phyloP scores from a whole-genome alignment of 2,888 invertebrate genomes.

The Cantharis nigra region DNA sequence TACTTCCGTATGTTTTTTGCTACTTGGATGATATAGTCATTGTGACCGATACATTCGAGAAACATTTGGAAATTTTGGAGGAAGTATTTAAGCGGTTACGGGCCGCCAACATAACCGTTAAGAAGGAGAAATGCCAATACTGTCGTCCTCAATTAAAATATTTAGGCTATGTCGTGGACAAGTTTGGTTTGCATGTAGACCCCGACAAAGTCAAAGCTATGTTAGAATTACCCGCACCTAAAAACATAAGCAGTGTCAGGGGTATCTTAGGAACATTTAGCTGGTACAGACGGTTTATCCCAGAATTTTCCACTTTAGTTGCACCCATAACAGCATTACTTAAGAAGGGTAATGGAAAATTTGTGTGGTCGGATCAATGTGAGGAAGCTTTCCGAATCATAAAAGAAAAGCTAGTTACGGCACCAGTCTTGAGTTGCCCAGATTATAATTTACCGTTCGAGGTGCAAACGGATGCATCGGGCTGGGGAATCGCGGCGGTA shows the following conservation, averaged over 20 bases:
- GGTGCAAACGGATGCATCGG: background rate
- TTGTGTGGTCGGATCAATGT: background rate
- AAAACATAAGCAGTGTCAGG: background rate
- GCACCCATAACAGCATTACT: background rate
- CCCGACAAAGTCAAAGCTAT: constrained; percentile 17
- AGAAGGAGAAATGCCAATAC: background rate
- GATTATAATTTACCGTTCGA: background rate
- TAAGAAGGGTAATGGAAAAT: background rate
- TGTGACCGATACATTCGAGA: background rate
- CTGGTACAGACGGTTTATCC: background rate
- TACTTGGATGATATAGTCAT: constrained; percentile 2
- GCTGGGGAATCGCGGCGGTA: background rate
- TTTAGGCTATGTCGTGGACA: constrained; percentile 9
- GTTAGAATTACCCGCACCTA: background rate
- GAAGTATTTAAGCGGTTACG: background rate
- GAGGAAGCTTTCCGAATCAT: constrained; percentile 3
- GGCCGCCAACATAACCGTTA: no score
- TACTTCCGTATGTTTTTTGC: background rate
- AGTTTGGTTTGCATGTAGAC: background rate
- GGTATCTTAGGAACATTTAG: background rate
- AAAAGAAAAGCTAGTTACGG: background rate
- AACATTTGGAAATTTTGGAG: background rate
- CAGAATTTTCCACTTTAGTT: background rate
- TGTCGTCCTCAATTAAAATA: constrained; percentile 4
- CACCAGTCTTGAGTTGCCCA: constrained; percentile 10